Percentiles rank a stretch among this genome's conserved stretches.
Evolutionary conservation across 2,797 vertebrate genomes (phyloP).

Genomic region (Lophius americanus): DNA sequence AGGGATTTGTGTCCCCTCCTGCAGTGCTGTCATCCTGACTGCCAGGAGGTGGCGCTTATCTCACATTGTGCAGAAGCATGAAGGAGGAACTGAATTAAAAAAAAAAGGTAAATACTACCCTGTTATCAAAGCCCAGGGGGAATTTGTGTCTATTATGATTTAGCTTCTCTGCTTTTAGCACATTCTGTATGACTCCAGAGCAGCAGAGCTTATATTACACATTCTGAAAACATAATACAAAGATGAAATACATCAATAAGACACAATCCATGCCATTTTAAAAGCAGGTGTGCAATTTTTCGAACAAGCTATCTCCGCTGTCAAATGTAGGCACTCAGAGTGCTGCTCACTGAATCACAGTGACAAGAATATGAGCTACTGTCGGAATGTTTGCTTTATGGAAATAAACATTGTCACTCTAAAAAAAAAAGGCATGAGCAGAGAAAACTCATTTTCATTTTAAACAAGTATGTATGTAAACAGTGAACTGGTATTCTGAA

Average conservation of each 20-base stretch:
- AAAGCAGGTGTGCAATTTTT: slow-evolving; percentile 38
- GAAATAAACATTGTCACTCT: too few relatives aligned
- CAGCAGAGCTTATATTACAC: slow-evolving; percentile 34
- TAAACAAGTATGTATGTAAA: too few relatives aligned
- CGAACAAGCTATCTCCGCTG: slow-evolving; percentile 20
- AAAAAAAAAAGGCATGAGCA: too few relatives aligned
- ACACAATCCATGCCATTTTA: slow-evolving; percentile 21
- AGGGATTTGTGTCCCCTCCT: slow-evolving; percentile 28
- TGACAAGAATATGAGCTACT: too few relatives aligned
- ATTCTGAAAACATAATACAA: slow-evolving; percentile 34
- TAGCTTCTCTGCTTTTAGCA: slow-evolving; percentile 33
- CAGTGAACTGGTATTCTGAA: too few relatives aligned
- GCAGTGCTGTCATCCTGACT: slow-evolving; percentile 17
- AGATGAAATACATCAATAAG: slow-evolving; percentile 41
- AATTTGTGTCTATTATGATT: slow-evolving; percentile 39
- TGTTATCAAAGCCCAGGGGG: slow-evolving; percentile 36
- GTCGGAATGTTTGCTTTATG: too few relatives aligned
- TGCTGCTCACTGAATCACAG: too few relatives aligned
- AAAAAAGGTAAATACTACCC: slow-evolving; percentile 22
- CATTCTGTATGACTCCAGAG: slow-evolving; percentile 35
- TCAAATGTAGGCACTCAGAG: too few relatives aligned
- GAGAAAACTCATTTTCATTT: too few relatives aligned
- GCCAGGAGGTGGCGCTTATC: slow-evolving; percentile 61
- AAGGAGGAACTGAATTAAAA: slow-evolving; percentile 9
- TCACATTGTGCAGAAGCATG: slow-evolving; percentile 37